Conservation (phyloP, 2,888 invertebrate species). For the Gymnosoma rotundatum region DNA sequence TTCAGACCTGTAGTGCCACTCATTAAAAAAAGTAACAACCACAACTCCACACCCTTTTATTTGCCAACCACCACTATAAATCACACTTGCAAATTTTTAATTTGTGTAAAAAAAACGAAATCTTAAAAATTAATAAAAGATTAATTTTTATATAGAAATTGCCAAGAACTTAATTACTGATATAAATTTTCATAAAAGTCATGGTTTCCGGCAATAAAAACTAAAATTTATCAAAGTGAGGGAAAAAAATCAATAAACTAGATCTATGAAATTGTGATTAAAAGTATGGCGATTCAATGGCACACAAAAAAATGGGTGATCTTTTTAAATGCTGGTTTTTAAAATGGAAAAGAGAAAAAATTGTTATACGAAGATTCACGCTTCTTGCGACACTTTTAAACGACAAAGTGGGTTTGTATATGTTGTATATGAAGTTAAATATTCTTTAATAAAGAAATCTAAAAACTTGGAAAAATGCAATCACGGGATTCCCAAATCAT, state of each 20-base stretch:
- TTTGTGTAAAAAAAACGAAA: conserved; percentile 15
- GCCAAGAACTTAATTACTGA: conserved; percentile 28
- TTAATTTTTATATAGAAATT: conserved; percentile 12
- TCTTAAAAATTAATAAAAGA: not conserved
- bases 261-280: conserved; percentile 29
- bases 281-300: not conserved
- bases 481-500: too few relatives aligned
- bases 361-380: too few relatives aligned
- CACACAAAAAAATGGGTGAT: not conserved
- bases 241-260: conserved; percentile 38
- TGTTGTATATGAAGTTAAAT: too few relatives aligned
- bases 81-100: conserved; percentile 44
- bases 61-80: conserved; percentile 42
- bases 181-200: conserved; percentile 42
- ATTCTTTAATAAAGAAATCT: too few relatives aligned
- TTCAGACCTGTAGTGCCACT: conserved; percentile 28
- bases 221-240: conserved; percentile 2
- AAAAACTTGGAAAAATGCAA: too few relatives aligned
- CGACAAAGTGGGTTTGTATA: too few relatives aligned
- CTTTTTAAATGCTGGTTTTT: not conserved
- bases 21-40: conserved; percentile 34
- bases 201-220: conserved; percentile 47
- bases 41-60: conserved; percentile 59
- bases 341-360: not conserved
- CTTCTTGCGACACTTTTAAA: too few relatives aligned